Percentiles rank a stretch among this genome's conserved stretches.
Evolutionary conservation across 1,140 invertebrate species (phyloP).

Genomic region (Berghia stephanieae): DNA sequence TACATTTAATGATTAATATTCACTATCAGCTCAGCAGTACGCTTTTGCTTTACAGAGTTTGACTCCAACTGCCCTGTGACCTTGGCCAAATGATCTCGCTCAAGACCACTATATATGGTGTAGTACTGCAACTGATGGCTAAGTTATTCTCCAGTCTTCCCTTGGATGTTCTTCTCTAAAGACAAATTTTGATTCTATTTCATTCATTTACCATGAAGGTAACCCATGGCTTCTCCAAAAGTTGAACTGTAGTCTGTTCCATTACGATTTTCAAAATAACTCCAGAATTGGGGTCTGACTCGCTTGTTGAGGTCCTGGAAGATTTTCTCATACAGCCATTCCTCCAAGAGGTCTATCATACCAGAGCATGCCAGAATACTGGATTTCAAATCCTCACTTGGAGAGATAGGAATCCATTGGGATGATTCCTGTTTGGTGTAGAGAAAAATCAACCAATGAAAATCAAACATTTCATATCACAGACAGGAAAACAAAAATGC

Average conservation of each 20-base stretch:
- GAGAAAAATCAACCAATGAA: too few species aligned
- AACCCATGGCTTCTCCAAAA: conserved; percentile 30
- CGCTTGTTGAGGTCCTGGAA: conserved; percentile 48
- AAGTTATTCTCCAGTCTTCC: not conserved
- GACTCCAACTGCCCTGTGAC: too few species aligned
- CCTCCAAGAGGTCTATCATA: conserved; percentile 47
- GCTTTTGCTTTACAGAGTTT: too few species aligned
- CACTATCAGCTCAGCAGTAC: too few species aligned
- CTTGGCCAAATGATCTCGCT: too few species aligned
- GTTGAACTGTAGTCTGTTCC: not conserved
- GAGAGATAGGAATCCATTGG: not conserved
- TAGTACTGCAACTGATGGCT: not conserved
- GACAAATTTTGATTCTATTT: too few species aligned
- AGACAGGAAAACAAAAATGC: too few species aligned
- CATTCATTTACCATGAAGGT: conserved; percentile 17
- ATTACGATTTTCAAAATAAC: conserved; percentile 32
- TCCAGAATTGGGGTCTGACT: conserved; percentile 50
- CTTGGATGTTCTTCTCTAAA: not conserved
- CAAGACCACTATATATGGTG: not conserved
- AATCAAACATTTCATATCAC: too few species aligned
- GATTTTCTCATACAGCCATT: conserved; percentile 54
- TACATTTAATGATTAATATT: too few species aligned
- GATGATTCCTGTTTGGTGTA: too few species aligned
- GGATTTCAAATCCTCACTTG: conserved; percentile 18
- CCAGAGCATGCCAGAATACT: conserved; percentile 37